phyloP scores from a whole-genome alignment of 1,140 invertebrate genomes.

The Argopecten irradians region DNA sequence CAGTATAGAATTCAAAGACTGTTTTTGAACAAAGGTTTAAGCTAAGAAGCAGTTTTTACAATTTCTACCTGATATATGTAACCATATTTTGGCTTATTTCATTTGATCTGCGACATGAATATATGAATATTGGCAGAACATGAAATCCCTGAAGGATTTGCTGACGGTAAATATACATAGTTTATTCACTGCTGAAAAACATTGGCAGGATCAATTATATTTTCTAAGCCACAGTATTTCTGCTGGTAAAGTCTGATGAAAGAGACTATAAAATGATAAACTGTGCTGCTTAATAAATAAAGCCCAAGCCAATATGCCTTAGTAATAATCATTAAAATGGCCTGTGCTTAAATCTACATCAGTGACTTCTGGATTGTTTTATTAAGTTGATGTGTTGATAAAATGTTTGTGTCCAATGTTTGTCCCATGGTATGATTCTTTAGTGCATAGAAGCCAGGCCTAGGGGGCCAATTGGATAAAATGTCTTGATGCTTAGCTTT shows the following conservation, averaged over 20 bases:
- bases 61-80: not conserved
- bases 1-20: too few relatives aligned
- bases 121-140: constrained; percentile 6
- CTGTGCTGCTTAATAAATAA: not conserved
- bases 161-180: not conserved
- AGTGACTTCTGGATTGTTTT: too few relatives aligned
- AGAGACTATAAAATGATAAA: not conserved
- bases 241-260: not conserved
- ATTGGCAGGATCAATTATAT: not conserved
- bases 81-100: not conserved
- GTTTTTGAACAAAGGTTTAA: not conserved
- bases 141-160: not conserved
- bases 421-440: too few relatives aligned
- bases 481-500: too few relatives aligned
- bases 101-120: not conserved
- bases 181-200: not conserved
- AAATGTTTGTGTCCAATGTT: too few relatives aligned
- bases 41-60: not conserved
- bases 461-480: too few relatives aligned
- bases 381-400: too few relatives aligned
- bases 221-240: not conserved
- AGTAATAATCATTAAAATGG: too few relatives aligned
- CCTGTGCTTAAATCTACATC: too few relatives aligned
- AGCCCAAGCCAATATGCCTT: too few relatives aligned
- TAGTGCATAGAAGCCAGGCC: too few relatives aligned